Base-by-base conservation (phyloP, 2,113 vertebrate genomes). In the Paradoxurus hermaphroditus region DNA sequence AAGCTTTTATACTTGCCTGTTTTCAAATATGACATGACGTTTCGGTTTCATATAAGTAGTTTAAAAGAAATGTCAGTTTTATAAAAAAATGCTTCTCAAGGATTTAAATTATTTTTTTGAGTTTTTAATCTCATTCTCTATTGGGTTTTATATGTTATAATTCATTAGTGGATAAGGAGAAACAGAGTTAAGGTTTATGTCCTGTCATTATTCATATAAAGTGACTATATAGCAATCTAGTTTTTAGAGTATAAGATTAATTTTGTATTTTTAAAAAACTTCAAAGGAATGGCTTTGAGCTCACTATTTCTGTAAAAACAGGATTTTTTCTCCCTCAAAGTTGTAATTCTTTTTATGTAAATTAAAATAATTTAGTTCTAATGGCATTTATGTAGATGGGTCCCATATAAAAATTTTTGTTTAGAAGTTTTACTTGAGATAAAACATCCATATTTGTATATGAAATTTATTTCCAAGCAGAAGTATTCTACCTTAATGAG, bases 401-500 rank as follows among this genome's bases (percentile, higher is more conserved):
- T 68, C 67, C 62, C 41, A 78, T 68, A 56, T 2, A 84, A 29
- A 91, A 83, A 4, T 78, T 82, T 86, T 46, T 73, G 8, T 83
- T 85, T 31, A 51, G 49, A 97, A 49, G 7, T 51, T 73, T 95
- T 95, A 75, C 46, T 91, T 27, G 41, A 96, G 34, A 67, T 78
- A 91, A 96, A 86, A 0, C 34, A 78, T 77, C 11, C 68, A 36
- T 63, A 79, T 67, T 88, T 90, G 7, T 56, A 67, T 44, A 51
- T 70, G 46, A 86, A 85, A 77, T 67, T 67, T 95, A 93, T 82
- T 96, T 86, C n/a, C 88, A 92, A 95, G 84, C 3, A 39, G 39
- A 84, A 72, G 5, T 82, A 78, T 62, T 95, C 96, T 97, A 87
- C 4, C 23, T 91, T 77, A 97, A 90, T 93, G 39, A 91, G 7